Conservation (phyloP, 2,113 vertebrate genomes). For the Eublepharis macularius region DNA sequence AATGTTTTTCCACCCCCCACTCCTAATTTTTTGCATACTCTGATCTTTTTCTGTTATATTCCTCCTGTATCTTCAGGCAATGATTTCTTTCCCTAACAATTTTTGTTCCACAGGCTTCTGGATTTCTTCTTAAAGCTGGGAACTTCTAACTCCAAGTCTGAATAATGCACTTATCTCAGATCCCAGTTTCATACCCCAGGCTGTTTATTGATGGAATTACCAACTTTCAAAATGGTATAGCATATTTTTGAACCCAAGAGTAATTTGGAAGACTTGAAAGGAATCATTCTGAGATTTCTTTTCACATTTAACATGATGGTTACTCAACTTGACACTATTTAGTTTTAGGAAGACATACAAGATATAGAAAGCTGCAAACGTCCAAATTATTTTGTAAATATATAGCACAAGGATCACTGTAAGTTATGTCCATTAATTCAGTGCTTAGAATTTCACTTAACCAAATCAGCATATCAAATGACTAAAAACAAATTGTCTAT, state of each 20-base stretch:
- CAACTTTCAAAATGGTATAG: background rate
- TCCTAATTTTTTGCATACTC: background rate
- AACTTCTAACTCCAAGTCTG: background rate
- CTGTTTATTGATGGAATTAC: background rate
- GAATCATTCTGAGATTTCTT: background rate
- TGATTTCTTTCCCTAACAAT: constrained; percentile 24
- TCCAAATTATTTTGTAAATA: background rate
- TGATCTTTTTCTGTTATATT: constrained; percentile 7
- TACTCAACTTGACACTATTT: background rate
- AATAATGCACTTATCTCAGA: constrained; percentile 13
- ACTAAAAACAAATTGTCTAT: background rate
- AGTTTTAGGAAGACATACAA: background rate
- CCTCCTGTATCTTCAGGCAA: background rate
- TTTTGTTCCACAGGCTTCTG: background rate
- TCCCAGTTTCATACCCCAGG: background rate
- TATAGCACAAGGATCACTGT: background rate
- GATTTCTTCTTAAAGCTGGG: constrained; percentile 5
- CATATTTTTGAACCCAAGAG: background rate
- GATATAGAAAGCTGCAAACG: background rate
- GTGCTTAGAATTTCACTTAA: background rate
- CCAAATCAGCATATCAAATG: background rate
- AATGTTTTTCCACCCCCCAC: background rate
- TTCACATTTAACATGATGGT: background rate
- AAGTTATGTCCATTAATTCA: background rate
- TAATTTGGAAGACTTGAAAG: background rate